A percentile compares a stretch with the other conserved stretches of the same genome.
These are phyloP conservation scores for Dasysyrphus tricinctus DNA, from an alignment of 2,888 invertebrate species.

Conservation along the genomic window DNA sequence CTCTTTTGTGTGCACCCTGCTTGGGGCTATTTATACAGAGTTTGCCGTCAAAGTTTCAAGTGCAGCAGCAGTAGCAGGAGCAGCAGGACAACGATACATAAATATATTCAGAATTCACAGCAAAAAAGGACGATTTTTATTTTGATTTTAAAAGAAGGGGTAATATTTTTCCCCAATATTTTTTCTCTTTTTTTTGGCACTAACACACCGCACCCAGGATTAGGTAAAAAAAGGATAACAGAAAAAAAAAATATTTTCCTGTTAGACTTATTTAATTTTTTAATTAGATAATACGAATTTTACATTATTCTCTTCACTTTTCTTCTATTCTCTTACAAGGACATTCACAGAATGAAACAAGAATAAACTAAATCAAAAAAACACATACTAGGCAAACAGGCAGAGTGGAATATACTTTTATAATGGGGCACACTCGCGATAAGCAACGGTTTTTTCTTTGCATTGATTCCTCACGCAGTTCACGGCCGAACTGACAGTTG, in stretches of 20 bases:
- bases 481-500: constrained; percentile 73
- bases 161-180: constrained; percentile 4
- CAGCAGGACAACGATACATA: constrained; percentile 49
- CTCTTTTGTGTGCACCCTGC: constrained; percentile 27
- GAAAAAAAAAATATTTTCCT: constrained; percentile 45
- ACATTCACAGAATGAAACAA: constrained; percentile 19
- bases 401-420: constrained; percentile 14
- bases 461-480: constrained; percentile 76
- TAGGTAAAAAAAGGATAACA: constrained; percentile 38
- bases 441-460: constrained; percentile 56
- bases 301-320: not conserved
- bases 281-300: constrained; percentile 6
- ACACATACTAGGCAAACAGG: constrained; percentile 29
- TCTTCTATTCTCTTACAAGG: constrained; percentile 28
- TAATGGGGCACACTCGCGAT: constrained; percentile 53
- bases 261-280: constrained; percentile 11
- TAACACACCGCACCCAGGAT: constrained; percentile 69
- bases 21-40: constrained; percentile 44
- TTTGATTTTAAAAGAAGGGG: constrained; percentile 15
- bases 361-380: constrained; percentile 37
- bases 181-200: constrained; percentile 34
- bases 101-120: constrained; percentile 41
- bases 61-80: constrained; percentile 49
- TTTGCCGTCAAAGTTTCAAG: constrained; percentile 69
- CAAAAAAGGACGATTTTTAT: constrained; percentile 55